Evolutionary conservation across 2,888 invertebrate species (phyloP), one percentile per base, ranked within the genome.

Genomic region (Melangyna quadrimaculata): DNA sequence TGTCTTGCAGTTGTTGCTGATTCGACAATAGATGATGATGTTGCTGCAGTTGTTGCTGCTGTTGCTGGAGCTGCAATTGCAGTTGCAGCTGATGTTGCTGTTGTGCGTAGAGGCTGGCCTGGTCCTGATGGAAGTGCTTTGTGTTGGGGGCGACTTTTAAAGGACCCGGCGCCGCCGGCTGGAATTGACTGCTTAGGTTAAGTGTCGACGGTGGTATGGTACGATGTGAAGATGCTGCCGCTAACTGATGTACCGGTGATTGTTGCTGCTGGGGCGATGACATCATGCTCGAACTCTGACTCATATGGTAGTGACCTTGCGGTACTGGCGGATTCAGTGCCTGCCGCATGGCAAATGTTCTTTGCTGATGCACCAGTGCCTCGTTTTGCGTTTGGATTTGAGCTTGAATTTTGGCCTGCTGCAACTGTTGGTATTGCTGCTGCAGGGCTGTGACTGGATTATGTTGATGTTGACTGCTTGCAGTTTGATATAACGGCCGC

Each of bases 301-400:
- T 91, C 90, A 92, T 90, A 67, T 91, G 92, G 59, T 90, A 92
- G 79, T 92, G 92, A 12, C 89, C 88, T 61, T 89, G 89, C 8
- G 90, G 94, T 48, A 94, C 93, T 87, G 94, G 94, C 87, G 94
- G 94, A 87, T 94, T 93, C 77, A 94, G 89, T 17, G 94, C 91
- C 90, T 94, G 94, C 0, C 94, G 91, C 89, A 94, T 93, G 55
- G 94, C 94, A 90, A 94, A 94, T 67, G 94, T 94, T 81, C 94
- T 93, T 88, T 94, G 94, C 89, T 94, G 94, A 87, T 94, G 94
- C 91, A 94, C 93, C 88, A 93, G 93, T 27, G 94, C 94, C 89
- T 94, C 94, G 88, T 93, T 94, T 87, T 94, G 94, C 87, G 94
- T 94, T 87, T 94, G 94, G 89, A 94, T 90, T 89, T 94, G 94